phyloP scores from a whole-genome alignment of 2,113 vertebrate genomes.

The Pedetes capensis region DNA sequence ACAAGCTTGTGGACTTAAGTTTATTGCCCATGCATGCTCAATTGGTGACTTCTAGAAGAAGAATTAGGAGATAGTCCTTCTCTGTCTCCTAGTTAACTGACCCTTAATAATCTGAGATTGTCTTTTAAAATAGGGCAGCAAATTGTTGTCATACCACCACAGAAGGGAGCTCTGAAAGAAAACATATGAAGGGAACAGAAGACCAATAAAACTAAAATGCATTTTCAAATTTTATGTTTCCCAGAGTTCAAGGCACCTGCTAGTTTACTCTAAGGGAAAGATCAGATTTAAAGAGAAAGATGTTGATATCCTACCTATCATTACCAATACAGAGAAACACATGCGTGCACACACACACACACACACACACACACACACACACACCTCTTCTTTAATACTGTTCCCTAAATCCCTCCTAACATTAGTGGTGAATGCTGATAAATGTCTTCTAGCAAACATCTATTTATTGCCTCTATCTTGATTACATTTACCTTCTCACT shows the following conservation, averaged over 20 bases:
- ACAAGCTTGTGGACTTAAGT: background rate
- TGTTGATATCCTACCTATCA: background rate
- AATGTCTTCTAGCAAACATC: background rate
- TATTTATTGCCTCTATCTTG: background rate
- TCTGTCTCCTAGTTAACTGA: background rate
- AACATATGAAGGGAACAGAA: background rate
- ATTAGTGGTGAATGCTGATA: too few relatives aligned
- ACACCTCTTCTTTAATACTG: background rate
- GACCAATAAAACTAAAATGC: background rate
- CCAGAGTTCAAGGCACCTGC: background rate
- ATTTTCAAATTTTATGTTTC: background rate
- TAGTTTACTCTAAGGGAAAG: background rate
- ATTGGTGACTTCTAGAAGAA: slow-evolving; percentile 6
- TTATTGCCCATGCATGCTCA: background rate
- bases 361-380: background rate
- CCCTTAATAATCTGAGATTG: background rate
- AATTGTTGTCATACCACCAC: background rate
- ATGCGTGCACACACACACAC: background rate
- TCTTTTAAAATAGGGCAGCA: background rate
- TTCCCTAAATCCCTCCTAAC: too few relatives aligned
- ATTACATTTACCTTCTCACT: background rate
- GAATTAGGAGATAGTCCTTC: background rate
- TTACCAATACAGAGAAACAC: background rate
- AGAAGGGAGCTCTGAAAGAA: background rate
- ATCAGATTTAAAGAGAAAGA: background rate